Conservation (phyloP, 2,113 vertebrate species). For the Thryonomys swinderianus region DNA sequence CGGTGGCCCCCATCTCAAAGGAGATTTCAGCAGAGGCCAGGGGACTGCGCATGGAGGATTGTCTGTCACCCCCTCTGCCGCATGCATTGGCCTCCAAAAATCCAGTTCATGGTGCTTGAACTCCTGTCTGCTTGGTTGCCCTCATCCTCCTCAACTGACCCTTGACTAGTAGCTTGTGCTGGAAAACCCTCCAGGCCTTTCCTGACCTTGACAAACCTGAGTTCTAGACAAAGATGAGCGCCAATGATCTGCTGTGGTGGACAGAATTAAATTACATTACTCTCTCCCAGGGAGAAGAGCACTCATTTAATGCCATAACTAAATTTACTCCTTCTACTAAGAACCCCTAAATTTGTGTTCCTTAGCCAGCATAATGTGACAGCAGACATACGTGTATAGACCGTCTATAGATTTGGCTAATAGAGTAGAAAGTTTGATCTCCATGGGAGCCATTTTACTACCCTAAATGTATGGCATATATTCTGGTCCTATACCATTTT, state of each 20-base stretch:
- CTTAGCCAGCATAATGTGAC: slow-evolving; percentile 80
- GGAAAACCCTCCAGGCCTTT: slow-evolving; percentile 27
- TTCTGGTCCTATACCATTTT: not conserved
- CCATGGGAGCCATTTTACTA: not conserved
- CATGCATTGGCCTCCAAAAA: not conserved
- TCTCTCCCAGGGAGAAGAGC: slow-evolving; percentile 62
- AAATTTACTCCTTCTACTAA: slow-evolving; percentile 85
- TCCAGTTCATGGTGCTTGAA: slow-evolving; percentile 57
- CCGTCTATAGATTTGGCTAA: slow-evolving; percentile 7
- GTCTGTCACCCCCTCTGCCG: not conserved
- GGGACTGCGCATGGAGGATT: slow-evolving; percentile 5
- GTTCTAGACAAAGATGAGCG: slow-evolving; percentile 54
- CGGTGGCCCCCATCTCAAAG: slow-evolving; percentile 68
- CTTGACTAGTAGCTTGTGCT: slow-evolving; percentile 72
- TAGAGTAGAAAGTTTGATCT: not conserved
- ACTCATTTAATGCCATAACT: slow-evolving; percentile 75
- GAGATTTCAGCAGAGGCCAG: slow-evolving; percentile 60
- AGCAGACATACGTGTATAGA: slow-evolving; percentile 75
- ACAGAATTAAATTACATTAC: slow-evolving; percentile 71
- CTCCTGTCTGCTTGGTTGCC: slow-evolving; percentile 58
- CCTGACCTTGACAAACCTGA: slow-evolving; percentile 43
- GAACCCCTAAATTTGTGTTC: slow-evolving; percentile 82
- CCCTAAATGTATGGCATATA: not conserved
- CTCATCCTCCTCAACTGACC: slow-evolving; percentile 61
- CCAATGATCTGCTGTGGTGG: slow-evolving; percentile 70